Conservation (phyloP, 2,113 vertebrate genomes). For the Nymphicus hollandicus region DNA sequence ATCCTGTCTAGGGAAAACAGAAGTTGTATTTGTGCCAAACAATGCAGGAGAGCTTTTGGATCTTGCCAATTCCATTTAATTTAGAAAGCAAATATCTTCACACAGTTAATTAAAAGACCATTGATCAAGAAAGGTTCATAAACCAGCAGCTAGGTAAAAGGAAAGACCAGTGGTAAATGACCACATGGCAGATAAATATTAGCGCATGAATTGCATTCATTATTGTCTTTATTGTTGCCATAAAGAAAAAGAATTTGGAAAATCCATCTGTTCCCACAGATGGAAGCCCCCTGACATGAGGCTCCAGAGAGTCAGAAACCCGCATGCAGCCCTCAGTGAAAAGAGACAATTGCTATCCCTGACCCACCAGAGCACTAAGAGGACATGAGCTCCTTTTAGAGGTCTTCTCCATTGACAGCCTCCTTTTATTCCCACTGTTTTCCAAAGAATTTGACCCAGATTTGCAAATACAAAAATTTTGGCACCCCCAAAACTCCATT, state of each 20-base stretch:
- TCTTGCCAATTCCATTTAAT: constrained; percentile 15
- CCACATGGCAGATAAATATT: constrained; percentile 24
- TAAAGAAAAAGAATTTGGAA: constrained; percentile 17
- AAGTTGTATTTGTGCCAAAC: constrained; percentile 4
- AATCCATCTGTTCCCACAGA: neutral
- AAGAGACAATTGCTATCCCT: neutral
- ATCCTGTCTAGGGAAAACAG: neutral
- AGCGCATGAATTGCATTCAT: constrained; percentile 38
- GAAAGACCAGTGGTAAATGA: constrained; percentile 49
- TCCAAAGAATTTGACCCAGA: neutral
- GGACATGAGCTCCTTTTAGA: neutral
- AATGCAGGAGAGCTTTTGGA: constrained; percentile 25
- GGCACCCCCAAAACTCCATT: neutral
- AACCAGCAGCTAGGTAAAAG: constrained; percentile 49
- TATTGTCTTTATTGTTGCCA: constrained; percentile 16
- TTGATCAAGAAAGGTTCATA: constrained; percentile 52
- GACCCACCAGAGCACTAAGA: neutral
- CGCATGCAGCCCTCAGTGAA: neutral
- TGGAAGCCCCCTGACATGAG: neutral
- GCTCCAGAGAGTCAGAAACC: neutral
- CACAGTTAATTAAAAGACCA: constrained; percentile 50
- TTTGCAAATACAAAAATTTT: neutral
- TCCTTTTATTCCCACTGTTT: neutral
- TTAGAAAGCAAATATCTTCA: constrained; percentile 34
- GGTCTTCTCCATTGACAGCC: neutral